A percentile compares a stretch with the other conserved stretches of the same genome.
Conservation (phyloP, 2,113 vertebrate species). For the Gobio gobio region DNA sequence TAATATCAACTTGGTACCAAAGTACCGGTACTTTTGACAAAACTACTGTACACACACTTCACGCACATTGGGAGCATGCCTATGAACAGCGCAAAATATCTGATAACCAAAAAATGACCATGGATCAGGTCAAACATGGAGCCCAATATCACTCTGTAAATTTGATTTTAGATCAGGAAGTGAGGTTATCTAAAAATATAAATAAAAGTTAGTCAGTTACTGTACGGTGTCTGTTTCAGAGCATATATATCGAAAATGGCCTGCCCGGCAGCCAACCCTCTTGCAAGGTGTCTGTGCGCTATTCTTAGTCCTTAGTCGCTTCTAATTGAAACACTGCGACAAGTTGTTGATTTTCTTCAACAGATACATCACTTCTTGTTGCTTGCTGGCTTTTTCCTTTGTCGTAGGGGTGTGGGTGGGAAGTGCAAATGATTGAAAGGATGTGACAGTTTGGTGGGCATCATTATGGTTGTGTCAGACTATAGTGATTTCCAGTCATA, state of each 20-base stretch:
- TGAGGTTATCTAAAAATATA: constrained; percentile 7
- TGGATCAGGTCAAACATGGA: not conserved
- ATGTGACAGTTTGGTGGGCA: constrained; percentile 66
- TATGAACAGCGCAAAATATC: not conserved
- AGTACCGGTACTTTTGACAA: no score
- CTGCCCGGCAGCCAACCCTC: constrained; percentile 46
- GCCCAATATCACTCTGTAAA: not conserved
- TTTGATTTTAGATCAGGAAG: not conserved
- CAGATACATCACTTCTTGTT: constrained; percentile 47
- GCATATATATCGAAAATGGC: not conserved
- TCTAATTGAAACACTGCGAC: constrained; percentile 67
- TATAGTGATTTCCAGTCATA: constrained; percentile 61
- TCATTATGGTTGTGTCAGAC: constrained; percentile 63
- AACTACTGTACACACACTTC: not conserved
- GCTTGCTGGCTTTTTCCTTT: constrained; percentile 34
- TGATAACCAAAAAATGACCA: not conserved
- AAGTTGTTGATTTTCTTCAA: constrained; percentile 64
- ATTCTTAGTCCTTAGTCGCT: constrained; percentile 65
- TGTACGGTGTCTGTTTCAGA: not conserved
- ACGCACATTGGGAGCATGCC: not conserved
- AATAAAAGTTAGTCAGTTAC: not conserved
- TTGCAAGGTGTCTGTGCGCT: constrained; percentile 27
- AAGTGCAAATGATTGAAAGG: constrained; percentile 61
- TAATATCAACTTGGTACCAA: no score
- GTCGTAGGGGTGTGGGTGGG: constrained; percentile 26